These are phyloP conservation scores for Aptenodytes patagonicus DNA, from an alignment of 2,113 vertebrate genomes.

Conservation along the genomic window DNA sequence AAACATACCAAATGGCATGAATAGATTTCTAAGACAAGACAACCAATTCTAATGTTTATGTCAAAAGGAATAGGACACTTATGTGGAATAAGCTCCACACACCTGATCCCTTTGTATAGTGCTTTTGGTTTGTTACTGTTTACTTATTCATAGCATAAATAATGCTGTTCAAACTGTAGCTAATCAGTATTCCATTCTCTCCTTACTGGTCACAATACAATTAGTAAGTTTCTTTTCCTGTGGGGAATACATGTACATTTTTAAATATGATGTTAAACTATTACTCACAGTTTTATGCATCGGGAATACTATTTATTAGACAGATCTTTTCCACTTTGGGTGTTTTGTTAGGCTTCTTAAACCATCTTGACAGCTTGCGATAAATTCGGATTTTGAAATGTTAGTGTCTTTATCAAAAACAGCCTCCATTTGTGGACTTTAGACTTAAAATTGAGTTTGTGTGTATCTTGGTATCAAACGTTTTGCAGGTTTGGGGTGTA, in stretches of 20 bases:
- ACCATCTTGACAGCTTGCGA: neutral
- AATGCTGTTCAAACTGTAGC: neutral
- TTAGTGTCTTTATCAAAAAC: neutral
- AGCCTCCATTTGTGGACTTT: neutral
- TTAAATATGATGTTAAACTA: neutral
- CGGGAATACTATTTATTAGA: neutral
- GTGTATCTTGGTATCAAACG: neutral
- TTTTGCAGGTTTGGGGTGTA: neutral
- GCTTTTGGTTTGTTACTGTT: neutral
- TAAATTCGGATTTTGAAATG: neutral
- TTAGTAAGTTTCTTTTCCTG: neutral
- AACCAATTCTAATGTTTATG: neutral
- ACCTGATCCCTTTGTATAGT: neutral
- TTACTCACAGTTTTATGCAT: neutral
- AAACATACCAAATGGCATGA: accelerated
- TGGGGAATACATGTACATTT: neutral
- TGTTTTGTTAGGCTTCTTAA: neutral
- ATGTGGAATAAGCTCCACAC: neutral
- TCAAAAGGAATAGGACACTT: neutral
- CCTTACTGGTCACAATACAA: neutral
- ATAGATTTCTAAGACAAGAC: neutral
- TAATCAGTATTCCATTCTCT: neutral
- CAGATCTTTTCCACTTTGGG: neutral
- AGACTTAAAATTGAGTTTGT: neutral
- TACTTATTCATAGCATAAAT: neutral